A percentile compares a stretch with the other conserved stretches of the same genome.
Evolutionary conservation across 2,888 invertebrate species (phyloP).

Genomic region (Hyposoter dolosus): DNA sequence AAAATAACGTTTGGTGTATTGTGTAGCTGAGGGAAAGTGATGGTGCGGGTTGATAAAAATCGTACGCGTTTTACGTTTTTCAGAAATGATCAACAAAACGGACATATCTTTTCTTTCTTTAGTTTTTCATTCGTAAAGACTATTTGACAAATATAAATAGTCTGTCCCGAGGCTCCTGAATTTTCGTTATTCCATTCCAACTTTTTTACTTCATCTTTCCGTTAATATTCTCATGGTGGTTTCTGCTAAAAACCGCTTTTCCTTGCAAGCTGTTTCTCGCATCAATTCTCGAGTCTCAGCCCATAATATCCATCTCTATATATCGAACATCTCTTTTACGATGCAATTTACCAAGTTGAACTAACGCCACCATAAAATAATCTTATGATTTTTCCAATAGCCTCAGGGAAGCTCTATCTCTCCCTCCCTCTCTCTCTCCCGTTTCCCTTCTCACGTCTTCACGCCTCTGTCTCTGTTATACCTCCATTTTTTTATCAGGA

Average conservation of each 20-base stretch:
- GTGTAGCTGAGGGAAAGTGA: not conserved
- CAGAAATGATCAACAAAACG: not conserved
- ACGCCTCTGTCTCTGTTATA: not conserved
- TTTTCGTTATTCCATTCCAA: not conserved
- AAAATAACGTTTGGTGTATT: slow-evolving; percentile 13
- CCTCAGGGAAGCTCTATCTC: not conserved
- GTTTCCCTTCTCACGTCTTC: not conserved
- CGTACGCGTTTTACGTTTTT: not conserved
- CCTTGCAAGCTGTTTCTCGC: not conserved
- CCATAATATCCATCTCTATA: slow-evolving; percentile 43
- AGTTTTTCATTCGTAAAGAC: not conserved
- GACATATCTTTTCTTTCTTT: not conserved
- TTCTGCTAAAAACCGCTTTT: not conserved
- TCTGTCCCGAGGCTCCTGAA: not conserved
- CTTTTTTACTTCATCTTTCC: not conserved
- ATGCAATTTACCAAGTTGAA: slow-evolving; percentile 63
- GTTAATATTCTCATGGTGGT: not conserved
- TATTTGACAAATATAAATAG: not conserved
- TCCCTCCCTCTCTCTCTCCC: slow-evolving; percentile 11
- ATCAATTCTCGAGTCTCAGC: slow-evolving; percentile 39
- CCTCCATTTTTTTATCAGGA: slow-evolving; percentile 24
- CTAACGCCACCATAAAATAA: slow-evolving; percentile 59
- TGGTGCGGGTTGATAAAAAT: not conserved
- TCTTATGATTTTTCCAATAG: slow-evolving; percentile 62
- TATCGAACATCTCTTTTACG: slow-evolving; percentile 59